Base-by-base conservation (phyloP, 1,140 invertebrate species). In the Temnothorax curvispinosus region DNA sequence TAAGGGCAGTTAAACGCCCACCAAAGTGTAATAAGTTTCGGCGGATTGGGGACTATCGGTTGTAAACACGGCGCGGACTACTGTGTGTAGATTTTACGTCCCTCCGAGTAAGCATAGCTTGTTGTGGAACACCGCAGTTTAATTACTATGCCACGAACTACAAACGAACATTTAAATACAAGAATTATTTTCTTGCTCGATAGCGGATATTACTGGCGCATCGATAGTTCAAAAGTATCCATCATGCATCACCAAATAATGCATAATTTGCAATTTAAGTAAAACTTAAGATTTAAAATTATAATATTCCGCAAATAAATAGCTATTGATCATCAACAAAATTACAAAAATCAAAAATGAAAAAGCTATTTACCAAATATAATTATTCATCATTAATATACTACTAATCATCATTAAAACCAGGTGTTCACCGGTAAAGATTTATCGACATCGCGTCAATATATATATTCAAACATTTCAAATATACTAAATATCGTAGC, bases 81-180 rank as follows among this genome's bases (percentile, higher is more conserved):
- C 58, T 75, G 56, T 74, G 52, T 77, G 86, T 88, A 88, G 89
- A 88, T 90, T 90, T 90, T 90, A 88, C 77, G 82, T 81, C 72
- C 64, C 76, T 77, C 38, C 77, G 86, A 44, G 86, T 87, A 86
- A 81, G 76, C 72, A 72, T 86, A 87, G 89, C 89, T 90, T 82
- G 89, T 88, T 90, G 89, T 71, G 89, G 89, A 72, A 86, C 65
- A 90, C 89, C 89, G 65, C 89, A 72, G 86, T 90, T 90, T 90
- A 90, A 90, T 90, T 90, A 88, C 89, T 77, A 62, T 44, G 86
- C 81, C 78, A 62, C 65, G 65, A 75, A 76, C 88, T 88, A 88
- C 85, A 89, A 87, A 88, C 58, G 86, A 85, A 88, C 89, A 81
- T 90, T 90, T 90, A 76, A 76, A 87, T 67, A 35, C 80, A 75